These are phyloP conservation scores for Chanos chanos DNA, from an alignment of 2,797 vertebrate genomes.

Conservation along the genomic window DNA sequence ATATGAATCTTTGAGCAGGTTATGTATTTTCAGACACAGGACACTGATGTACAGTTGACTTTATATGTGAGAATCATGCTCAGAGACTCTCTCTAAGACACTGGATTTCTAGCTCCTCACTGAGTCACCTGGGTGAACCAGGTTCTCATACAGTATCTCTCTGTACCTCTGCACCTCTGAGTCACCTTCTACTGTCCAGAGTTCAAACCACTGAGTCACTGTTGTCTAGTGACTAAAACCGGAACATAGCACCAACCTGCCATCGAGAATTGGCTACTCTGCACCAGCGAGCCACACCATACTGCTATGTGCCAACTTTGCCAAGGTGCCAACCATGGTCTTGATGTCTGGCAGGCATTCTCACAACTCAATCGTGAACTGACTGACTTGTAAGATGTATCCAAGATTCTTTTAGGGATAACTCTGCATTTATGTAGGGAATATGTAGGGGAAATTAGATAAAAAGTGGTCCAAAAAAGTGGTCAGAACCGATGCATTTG, in stretches of 20 bases:
- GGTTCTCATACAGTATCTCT: not conserved
- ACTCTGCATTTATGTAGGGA: too few species aligned
- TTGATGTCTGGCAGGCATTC: too few species aligned
- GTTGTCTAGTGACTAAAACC: slow-evolving; percentile 13
- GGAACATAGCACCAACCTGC: slow-evolving; percentile 15
- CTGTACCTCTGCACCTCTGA: slow-evolving; percentile 1
- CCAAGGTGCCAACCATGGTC: too few species aligned
- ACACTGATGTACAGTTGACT: too few species aligned
- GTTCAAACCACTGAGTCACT: slow-evolving; percentile 3
- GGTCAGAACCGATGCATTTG: too few species aligned
- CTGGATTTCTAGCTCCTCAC: not conserved
- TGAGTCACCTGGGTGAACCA: not conserved
- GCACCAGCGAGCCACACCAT: not conserved
- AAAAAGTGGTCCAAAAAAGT: too few species aligned
- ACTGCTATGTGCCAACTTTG: not conserved
- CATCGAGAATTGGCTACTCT: not conserved
- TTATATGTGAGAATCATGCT: not conserved
- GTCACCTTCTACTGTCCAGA: not conserved
- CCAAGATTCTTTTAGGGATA: too few species aligned
- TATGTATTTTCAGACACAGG: too few species aligned
- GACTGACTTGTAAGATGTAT: too few species aligned
- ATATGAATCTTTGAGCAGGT: too few species aligned
- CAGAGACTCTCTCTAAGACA: not conserved
- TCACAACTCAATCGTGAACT: too few species aligned
- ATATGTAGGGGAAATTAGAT: too few species aligned